phyloP scores from a whole-genome alignment of 2,113 vertebrate species.

The Campylomormyrus tamandua region DNA sequence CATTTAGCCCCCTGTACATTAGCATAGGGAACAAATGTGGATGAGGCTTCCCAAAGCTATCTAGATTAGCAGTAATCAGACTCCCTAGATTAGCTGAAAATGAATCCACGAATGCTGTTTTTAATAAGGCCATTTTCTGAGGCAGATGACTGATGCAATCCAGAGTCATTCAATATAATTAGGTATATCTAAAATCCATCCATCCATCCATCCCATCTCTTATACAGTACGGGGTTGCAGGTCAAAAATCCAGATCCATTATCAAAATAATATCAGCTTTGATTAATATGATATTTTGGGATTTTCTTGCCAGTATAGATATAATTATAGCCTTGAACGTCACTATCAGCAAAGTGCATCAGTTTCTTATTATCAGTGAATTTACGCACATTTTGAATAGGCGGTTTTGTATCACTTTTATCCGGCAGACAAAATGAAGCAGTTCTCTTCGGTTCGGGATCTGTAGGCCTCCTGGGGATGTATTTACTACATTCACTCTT shows the following conservation, averaged over 20 bases:
- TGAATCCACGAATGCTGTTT: not conserved
- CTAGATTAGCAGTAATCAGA: not conserved
- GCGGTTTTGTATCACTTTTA: not conserved
- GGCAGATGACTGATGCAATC: not conserved
- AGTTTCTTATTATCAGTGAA: not conserved
- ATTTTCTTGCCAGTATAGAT: not conserved
- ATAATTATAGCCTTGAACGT: not conserved
- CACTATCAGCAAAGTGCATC: not conserved
- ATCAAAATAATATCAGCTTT: not conserved
- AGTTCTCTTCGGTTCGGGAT: not conserved
- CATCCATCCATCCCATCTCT: not conserved
- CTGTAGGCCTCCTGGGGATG: not conserved
- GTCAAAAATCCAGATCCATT: not conserved
- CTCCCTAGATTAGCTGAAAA: not conserved
- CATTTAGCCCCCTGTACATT: not conserved
- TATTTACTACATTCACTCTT: conserved; percentile 33
- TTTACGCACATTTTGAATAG: not conserved
- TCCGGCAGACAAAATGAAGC: not conserved
- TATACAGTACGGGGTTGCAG: not conserved
- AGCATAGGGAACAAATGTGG: not conserved
- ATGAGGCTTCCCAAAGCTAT: not conserved
- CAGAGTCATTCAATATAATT: not conserved
- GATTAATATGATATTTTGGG: not conserved
- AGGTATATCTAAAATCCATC: not conserved
- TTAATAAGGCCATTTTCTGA: not conserved